Conservation (phyloP, 2,888 invertebrate species). For the Gnatocerus cornutus region DNA sequence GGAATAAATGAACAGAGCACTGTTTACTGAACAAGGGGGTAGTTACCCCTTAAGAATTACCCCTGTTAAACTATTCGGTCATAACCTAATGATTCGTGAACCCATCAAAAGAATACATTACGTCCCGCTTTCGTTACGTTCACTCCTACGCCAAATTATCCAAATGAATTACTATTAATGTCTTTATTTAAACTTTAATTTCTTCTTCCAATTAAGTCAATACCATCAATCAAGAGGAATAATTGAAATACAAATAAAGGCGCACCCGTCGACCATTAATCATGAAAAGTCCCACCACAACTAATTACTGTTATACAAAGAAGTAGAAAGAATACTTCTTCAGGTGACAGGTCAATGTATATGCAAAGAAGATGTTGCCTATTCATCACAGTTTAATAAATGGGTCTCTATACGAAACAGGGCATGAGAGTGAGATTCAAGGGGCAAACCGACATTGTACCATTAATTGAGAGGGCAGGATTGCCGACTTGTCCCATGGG, state of each 20-base stretch:
- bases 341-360: constrained; percentile 53
- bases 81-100: constrained; percentile 67
- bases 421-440: constrained; percentile 44
- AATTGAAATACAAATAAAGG: constrained; percentile 62
- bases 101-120: constrained; percentile 65
- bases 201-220: constrained; percentile 59
- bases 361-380: constrained; percentile 40
- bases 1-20: constrained; percentile 61
- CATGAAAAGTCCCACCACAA: constrained; percentile 40
- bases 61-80: constrained; percentile 66
- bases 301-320: constrained; percentile 3
- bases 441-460: constrained; percentile 61
- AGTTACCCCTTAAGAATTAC: constrained; percentile 52
- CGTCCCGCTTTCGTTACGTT: constrained; percentile 53
- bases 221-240: constrained; percentile 63
- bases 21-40: constrained; percentile 60
- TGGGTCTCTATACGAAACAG: constrained; percentile 18
- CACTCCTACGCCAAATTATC: constrained; percentile 55
- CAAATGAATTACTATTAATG: constrained; percentile 58
- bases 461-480: constrained; percentile 70
- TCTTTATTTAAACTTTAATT: constrained; percentile 56
- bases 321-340: constrained; percentile 52
- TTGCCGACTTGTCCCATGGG: constrained; percentile 68
- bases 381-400: constrained; percentile 50
- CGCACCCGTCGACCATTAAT: constrained; percentile 55